These are phyloP conservation scores for Diorhabda elongata DNA, from an alignment of 1,140 invertebrate genomes.

Conservation along the genomic window DNA sequence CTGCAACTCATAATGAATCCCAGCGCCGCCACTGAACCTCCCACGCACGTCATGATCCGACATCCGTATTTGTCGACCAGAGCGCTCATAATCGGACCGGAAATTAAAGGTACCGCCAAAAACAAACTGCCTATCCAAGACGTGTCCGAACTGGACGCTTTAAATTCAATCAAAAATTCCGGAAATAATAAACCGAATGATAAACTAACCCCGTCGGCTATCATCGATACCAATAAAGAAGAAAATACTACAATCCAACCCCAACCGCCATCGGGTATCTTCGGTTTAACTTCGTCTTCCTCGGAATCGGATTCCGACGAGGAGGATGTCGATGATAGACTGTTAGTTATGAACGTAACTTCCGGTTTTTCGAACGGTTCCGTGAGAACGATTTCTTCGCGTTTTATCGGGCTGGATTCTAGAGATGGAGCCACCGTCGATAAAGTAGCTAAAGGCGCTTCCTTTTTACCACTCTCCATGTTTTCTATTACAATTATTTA, in stretches of 20 bases:
- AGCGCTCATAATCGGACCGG: conserved; percentile 81
- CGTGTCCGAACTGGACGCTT: conserved; percentile 74
- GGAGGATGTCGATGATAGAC: conserved; percentile 17
- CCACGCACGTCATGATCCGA: conserved; percentile 75
- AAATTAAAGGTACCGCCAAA: conserved; percentile 81
- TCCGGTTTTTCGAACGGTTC: conserved; percentile 16
- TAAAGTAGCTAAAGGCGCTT: conserved; percentile 5
- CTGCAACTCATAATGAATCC: conserved; percentile 80
- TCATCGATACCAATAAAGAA: conserved; percentile 80
- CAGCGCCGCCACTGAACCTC: conserved; percentile 68
- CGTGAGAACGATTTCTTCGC: conserved; percentile 9
- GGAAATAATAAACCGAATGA: conserved; percentile 87
- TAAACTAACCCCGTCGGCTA: conserved; percentile 94
- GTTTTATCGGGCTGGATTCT: conserved; percentile 23
- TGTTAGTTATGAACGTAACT: conserved; percentile 23
- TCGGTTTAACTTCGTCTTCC: conserved; percentile 44
- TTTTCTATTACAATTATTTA: conserved; percentile 1
- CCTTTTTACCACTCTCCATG: conserved; percentile 15
- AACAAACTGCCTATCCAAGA: conserved; percentile 86
- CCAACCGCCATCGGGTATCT: conserved; percentile 69
- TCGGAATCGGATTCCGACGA: conserved; percentile 17
- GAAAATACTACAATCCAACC: conserved; percentile 87
- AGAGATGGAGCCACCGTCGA: conserved; percentile 28
- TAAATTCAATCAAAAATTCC: conserved; percentile 82
- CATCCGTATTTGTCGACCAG: conserved; percentile 87